Evolutionary conservation across 1,140 invertebrate species (phyloP).

Genomic region (Archivesica marissinica): DNA sequence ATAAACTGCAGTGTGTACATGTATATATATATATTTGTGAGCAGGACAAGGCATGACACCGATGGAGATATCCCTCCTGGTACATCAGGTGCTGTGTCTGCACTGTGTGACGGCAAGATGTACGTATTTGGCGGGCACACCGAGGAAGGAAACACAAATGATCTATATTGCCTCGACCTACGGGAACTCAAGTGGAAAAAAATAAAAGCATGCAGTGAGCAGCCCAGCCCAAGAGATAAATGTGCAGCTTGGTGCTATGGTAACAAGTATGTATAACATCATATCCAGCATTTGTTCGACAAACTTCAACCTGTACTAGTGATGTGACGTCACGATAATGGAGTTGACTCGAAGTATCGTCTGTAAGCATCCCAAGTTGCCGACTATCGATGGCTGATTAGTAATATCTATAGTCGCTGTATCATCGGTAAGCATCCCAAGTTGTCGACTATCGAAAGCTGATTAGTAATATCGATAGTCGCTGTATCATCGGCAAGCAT

Average conservation of each 20-base stretch:
- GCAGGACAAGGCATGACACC: conserved; percentile 68
- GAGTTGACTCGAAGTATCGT: too few species aligned
- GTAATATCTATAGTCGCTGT: too few species aligned
- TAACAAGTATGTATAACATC: conserved; percentile 79
- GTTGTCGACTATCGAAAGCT: too few species aligned
- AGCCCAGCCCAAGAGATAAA: conserved; percentile 84
- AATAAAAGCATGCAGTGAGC: conserved; percentile 19
- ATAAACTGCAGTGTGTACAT: neutral
- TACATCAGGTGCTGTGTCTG: conserved; percentile 82
- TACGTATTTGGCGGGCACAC: conserved; percentile 84
- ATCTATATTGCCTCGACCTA: conserved; percentile 81
- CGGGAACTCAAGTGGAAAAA: conserved; percentile 77
- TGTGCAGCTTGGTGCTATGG: conserved; percentile 82
- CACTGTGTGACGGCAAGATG: conserved; percentile 79
- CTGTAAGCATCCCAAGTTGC: too few species aligned
- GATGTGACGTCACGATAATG: too few species aligned
- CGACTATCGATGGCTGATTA: too few species aligned
- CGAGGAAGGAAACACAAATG: conserved; percentile 74
- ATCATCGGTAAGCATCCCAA: too few species aligned
- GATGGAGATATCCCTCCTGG: conserved; percentile 73
- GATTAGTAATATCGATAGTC: too few species aligned
- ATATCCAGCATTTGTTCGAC: too few species aligned
- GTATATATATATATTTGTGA: neutral
- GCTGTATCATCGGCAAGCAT: too few species aligned
- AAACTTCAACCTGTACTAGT: too few species aligned